Conservation (phyloP, 2,888 invertebrate genomes). For the Orthosia incerta region DNA sequence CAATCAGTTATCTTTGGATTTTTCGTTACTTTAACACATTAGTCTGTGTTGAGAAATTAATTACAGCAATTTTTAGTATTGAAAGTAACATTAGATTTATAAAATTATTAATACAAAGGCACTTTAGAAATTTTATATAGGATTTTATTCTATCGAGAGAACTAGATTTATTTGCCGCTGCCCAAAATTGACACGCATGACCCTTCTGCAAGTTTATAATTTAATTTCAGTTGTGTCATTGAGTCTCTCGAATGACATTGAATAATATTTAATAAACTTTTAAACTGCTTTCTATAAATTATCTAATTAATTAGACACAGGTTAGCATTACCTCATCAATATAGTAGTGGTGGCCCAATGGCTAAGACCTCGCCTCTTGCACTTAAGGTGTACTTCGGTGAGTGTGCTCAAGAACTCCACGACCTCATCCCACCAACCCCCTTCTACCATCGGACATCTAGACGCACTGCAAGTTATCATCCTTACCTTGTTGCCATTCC, state of each 20-base stretch:
- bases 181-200: constrained; percentile 9
- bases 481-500: too few relatives aligned
- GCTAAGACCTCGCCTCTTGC: too few relatives aligned
- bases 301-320: too few relatives aligned
- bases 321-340: too few relatives aligned
- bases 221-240: constrained; percentile 6
- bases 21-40: constrained; percentile 7
- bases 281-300: too few relatives aligned
- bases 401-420: too few relatives aligned
- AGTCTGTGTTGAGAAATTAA: constrained; percentile 13
- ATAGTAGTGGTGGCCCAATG: too few relatives aligned
- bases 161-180: not conserved
- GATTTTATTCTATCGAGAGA: not conserved
- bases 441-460: too few relatives aligned
- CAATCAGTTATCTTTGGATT: constrained; percentile 19
- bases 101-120: not conserved
- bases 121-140: not conserved
- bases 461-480: too few relatives aligned
- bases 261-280: not conserved
- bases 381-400: too few relatives aligned
- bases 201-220: constrained; percentile 4
- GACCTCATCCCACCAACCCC: too few relatives aligned
- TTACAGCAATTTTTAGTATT: constrained; percentile 13
- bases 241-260: not conserved
- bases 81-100: constrained; percentile 12